Percentiles rank a stretch among this genome's conserved stretches.
phyloP scores from a whole-genome alignment of 2,888 invertebrate species.

The Antheraea assamensis region DNA sequence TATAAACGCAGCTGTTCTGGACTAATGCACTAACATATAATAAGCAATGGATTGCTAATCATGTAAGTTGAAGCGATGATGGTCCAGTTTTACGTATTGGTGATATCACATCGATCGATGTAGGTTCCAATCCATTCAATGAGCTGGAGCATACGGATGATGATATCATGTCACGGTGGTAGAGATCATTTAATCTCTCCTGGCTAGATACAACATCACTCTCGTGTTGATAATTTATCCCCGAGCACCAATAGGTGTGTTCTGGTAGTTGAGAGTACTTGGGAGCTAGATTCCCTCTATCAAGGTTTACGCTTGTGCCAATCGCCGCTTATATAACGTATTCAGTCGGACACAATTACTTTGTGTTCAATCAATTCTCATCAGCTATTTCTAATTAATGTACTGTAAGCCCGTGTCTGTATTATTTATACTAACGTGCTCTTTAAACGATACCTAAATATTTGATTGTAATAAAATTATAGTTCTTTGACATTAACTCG shows the following conservation, averaged over 20 bases:
- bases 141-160: too few relatives aligned
- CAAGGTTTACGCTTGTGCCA: background rate
- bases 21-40: too few relatives aligned
- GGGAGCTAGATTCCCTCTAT: background rate
- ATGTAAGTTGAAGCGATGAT: too few relatives aligned
- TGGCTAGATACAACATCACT: background rate
- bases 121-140: too few relatives aligned
- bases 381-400: background rate
- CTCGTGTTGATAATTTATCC: background rate
- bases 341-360: background rate
- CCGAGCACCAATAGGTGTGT: background rate
- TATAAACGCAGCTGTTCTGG: too few relatives aligned
- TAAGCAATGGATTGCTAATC: too few relatives aligned
- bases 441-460: background rate
- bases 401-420: background rate
- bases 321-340: background rate
- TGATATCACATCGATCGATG: background rate
- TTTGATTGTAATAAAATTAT: background rate
- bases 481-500: constrained; percentile 6
- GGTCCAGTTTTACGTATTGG: too few relatives aligned
- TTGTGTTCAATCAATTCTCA: background rate
- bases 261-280: background rate
- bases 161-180: background rate
- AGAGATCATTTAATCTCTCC: background rate
- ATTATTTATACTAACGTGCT: background rate